Base-by-base conservation (phyloP, 2,888 invertebrate genomes). In the Heliothis peltigera region DNA sequence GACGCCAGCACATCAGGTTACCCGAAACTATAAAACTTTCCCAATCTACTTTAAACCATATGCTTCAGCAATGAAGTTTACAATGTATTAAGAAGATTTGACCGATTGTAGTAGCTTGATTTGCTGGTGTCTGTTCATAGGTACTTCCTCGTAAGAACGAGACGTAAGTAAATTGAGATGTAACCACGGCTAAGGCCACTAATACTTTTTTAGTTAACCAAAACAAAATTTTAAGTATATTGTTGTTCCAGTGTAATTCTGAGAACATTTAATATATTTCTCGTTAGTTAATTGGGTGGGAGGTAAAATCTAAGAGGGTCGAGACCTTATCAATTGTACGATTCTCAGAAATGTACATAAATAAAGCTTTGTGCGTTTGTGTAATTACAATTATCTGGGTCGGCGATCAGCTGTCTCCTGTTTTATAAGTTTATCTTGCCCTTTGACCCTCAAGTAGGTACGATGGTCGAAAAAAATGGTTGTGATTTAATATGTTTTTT, bases 201-300 rank as follows among this genome's bases (percentile, higher is more conserved):
- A 46, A 63, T 57, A 53, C 58, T 8, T 19, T 2, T 10, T 51
- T 21, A 28, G 18, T 47, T 15, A 48, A 22, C 53, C 44, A 44
- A 42, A 56, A 56, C 21, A 62, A 58, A 59, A 32, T 32, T 22
- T 32, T 15, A 56, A 63, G 52, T 49, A 57, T 35, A 59, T 25
- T 17, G 18, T 52, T 62, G 47, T 46, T 74, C 49, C 47, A 70
- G 39, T 51, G 55, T 75, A 47, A 55, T 25, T 49, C 51, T 74
- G 47, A 56, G 25, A 46, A 48, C 47, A 64, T 62, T 35, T 57
- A 56, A 65, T 74, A 70, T 70, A 56, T 70, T 62, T 65, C 49
- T 75, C 64, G 57, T 75, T 70, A 65, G 55, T 28, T 35, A 68
- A 63, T 52, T 43, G 48, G 28, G 46, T 53, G 56, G 52, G 53